These are phyloP conservation scores for Xylocampa areola DNA, from an alignment of 2,888 invertebrate species.

Conservation along the genomic window DNA sequence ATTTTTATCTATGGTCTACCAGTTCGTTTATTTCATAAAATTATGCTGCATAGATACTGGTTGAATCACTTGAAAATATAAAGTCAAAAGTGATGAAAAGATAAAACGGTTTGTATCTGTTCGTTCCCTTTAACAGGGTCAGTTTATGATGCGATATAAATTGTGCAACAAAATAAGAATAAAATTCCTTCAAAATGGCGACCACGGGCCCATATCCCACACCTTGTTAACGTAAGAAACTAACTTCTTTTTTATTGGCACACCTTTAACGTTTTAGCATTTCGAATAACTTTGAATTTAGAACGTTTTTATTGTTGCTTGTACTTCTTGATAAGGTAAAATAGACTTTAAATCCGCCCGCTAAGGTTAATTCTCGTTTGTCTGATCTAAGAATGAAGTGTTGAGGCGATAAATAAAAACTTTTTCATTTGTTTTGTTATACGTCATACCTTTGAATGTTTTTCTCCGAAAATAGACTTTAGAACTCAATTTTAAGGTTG, in stretches of 20 bases:
- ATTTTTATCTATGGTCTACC: too few relatives aligned
- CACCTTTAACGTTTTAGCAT: conserved; percentile 86
- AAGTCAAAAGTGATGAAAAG: conserved; percentile 30
- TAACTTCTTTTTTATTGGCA: conserved; percentile 88
- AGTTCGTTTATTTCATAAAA: too few relatives aligned
- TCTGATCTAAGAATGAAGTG: conserved; percentile 56
- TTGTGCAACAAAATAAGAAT: conserved; percentile 59
- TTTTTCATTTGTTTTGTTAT: conserved; percentile 72
- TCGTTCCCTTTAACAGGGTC: conserved; percentile 44
- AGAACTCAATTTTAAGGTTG: conserved; percentile 17
- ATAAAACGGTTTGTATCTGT: conserved; percentile 41
- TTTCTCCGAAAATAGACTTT: conserved; percentile 51
- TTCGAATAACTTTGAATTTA: conserved; percentile 86
- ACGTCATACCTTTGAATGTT: conserved; percentile 56
- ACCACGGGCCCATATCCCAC: conserved; percentile 75
- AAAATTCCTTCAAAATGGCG: conserved; percentile 51
- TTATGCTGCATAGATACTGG: background rate
- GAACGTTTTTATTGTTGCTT: conserved; percentile 81
- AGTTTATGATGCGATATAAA: conserved; percentile 53
- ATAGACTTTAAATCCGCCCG: conserved; percentile 36
- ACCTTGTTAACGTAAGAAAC: conserved; percentile 83
- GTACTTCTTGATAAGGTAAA: conserved; percentile 31
- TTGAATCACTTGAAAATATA: background rate
- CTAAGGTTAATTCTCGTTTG: conserved; percentile 46
- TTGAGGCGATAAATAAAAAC: conserved; percentile 84